Evolutionary conservation across 1,140 invertebrate genomes (phyloP), one percentile per base, ranked within the genome.

Genomic region (Conopomorpha cramerella): DNA sequence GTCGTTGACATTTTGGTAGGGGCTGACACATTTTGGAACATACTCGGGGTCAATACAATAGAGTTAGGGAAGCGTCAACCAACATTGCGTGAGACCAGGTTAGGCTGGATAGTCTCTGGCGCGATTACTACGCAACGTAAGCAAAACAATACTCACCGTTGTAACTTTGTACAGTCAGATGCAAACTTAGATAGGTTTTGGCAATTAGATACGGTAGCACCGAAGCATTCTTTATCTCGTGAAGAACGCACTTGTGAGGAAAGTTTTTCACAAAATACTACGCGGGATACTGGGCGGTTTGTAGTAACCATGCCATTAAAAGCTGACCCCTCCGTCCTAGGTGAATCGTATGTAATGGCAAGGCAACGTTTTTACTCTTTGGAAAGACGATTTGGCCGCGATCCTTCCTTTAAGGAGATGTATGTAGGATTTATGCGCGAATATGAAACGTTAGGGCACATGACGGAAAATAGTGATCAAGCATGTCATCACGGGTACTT

Each of bases 381-480:
- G 15, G 55, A 65, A 41, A 31, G 39, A 12, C 45, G 41, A 28
- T 41, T 64, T 16, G 12, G 33, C 18, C 43, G 42, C 23, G 43
- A 40, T 15, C 18, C 38, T 15, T 25, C 38, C 12, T 44, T 45
- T 12, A 45, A 45, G 38, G 18, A 34, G 23, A 17, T 46, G 19
- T 56, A 51, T 37, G 11, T 1, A 15, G 42, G 56, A 13, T 56
- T 63, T 41, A 55, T 66, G 14, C 7, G 27, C 1, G 56, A 66
- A 38, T 61, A 58, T 33, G 29, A 31, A 23, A 12, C 36, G 10
- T 43, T 48, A 30, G 41, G 45, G 3, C 46, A 66, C 32, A 61
- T 61, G 56, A 25, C 14, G n/a, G 30, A 19, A 1, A 13, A 41
- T 8, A 2, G 3, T 11, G 19, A 23, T 10, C 4, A 23, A 10